Evolutionary conservation across 2,113 vertebrate genomes (phyloP).

Genomic region (Cheirogaleus medius): DNA sequence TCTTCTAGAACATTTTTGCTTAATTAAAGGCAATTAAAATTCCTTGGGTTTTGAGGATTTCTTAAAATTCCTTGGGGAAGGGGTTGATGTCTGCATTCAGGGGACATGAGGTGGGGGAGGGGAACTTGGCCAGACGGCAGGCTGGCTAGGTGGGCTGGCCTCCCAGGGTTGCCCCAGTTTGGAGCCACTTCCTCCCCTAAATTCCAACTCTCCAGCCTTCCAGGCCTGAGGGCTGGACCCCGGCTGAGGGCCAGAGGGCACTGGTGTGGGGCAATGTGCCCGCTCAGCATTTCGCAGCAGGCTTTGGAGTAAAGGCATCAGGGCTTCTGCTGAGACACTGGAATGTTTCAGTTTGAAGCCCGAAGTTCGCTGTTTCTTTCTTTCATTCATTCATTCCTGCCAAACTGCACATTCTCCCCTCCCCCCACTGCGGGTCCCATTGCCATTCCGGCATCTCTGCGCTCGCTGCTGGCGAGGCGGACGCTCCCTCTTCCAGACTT

Average conservation of each 20-base stretch:
- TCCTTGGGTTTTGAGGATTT: slow-evolving; percentile 7
- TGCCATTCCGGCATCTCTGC: slow-evolving; percentile 58
- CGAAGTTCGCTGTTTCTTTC: background rate
- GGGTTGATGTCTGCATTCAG: background rate
- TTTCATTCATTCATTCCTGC: background rate
- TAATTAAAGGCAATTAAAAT: slow-evolving; percentile 38
- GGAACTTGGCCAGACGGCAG: background rate
- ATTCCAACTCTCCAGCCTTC: background rate
- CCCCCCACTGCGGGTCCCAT: background rate
- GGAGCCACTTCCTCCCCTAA: background rate
- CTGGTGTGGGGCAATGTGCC: background rate
- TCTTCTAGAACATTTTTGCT: background rate
- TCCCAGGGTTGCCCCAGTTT: background rate
- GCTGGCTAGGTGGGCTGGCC: background rate
- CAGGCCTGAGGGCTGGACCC: background rate
- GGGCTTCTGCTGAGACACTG: background rate
- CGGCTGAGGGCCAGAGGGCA: background rate
- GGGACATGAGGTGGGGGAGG: background rate
- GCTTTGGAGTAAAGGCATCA: background rate
- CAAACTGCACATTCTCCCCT: background rate
- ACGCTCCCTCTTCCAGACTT: slow-evolving; percentile 66
- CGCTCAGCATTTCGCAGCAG: background rate
- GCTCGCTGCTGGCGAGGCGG: slow-evolving; percentile 14
- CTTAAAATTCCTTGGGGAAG: background rate
- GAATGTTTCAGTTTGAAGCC: slow-evolving; percentile 32